These are phyloP conservation scores for Stercorarius parasiticus DNA, from an alignment of 2,113 vertebrate genomes.

Conservation along the genomic window DNA sequence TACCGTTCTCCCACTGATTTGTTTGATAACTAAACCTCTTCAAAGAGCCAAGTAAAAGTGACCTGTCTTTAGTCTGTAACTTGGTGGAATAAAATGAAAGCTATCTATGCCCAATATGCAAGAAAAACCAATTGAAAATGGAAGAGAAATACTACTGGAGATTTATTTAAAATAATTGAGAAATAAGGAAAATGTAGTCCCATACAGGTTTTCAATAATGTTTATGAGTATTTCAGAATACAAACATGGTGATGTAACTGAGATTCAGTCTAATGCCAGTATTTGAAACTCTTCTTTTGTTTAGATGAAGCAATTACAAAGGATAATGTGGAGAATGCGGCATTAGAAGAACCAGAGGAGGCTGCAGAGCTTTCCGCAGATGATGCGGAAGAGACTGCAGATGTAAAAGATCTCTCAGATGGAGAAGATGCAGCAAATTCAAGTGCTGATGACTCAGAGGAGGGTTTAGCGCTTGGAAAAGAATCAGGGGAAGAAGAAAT, in stretches of 20 bases:
- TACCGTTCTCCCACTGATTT: too few species aligned
- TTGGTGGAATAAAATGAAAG: background rate
- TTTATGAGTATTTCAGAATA: background rate
- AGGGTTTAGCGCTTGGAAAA: constrained; percentile 69
- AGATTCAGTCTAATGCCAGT: background rate
- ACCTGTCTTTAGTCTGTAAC: background rate
- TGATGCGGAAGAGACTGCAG: constrained; percentile 30
- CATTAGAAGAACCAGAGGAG: constrained; percentile 40
- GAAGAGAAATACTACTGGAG: background rate
- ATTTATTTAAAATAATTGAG: background rate
- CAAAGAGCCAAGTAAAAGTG: background rate
- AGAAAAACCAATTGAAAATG: background rate
- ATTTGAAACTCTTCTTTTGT: background rate
- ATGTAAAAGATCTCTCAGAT: constrained; percentile 62
- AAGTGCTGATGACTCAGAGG: constrained; percentile 50
- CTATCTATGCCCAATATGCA: background rate
- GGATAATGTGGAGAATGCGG: constrained; percentile 56
- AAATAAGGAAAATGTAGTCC: background rate
- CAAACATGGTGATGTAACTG: background rate
- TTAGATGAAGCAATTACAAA: constrained; percentile 61
- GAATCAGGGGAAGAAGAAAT: constrained; percentile 41
- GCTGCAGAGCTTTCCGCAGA: constrained; percentile 27
- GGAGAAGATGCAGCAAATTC: constrained; percentile 55
- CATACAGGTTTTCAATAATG: accelerated
- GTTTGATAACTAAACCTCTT: background rate